A percentile compares a stretch with the other conserved stretches of the same genome.
phyloP scores from a whole-genome alignment of 2,797 vertebrate species.

The Myripristis jacobus region DNA sequence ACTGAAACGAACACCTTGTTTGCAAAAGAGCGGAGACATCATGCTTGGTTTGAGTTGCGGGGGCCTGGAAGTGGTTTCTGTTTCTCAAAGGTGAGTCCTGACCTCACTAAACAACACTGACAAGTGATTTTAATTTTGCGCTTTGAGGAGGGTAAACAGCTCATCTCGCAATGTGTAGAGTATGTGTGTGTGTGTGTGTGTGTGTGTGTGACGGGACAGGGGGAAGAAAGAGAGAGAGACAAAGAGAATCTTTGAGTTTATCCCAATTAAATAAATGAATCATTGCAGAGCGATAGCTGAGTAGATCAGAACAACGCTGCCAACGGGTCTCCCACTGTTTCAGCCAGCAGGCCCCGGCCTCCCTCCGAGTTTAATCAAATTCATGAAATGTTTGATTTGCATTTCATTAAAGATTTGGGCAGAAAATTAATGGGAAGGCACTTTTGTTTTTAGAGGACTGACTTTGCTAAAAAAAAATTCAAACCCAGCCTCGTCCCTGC shows the following conservation, averaged over 20 bases:
- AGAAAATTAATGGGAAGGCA: slow-evolving; percentile 65
- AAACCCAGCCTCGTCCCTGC: slow-evolving; percentile 49
- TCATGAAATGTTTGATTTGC: slow-evolving; percentile 77
- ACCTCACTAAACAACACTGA: slow-evolving; percentile 44
- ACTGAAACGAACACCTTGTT: no score
- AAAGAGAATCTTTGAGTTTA: slow-evolving; percentile 51
- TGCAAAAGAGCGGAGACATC: no score
- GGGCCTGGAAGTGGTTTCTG: background rate
- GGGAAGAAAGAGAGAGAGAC: slow-evolving; percentile 2
- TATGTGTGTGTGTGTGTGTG: slow-evolving; percentile 25
- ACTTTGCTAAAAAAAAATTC: slow-evolving; percentile 34
- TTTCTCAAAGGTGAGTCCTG: slow-evolving; percentile 52
- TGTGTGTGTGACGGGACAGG: slow-evolving; percentile 16
- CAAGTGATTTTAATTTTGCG: slow-evolving; percentile 19
- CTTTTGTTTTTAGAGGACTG: slow-evolving; percentile 56
- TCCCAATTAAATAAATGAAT: slow-evolving; percentile 77
- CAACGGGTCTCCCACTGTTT: slow-evolving; percentile 71
- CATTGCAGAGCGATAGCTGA: slow-evolving; percentile 61
- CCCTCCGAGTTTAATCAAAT: slow-evolving; percentile 80
- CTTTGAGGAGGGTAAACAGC: slow-evolving; percentile 55
- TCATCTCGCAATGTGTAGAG: slow-evolving; percentile 24
- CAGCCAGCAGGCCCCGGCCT: slow-evolving; percentile 69
- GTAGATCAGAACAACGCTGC: slow-evolving; percentile 62
- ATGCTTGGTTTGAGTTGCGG: no score
- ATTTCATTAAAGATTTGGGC: slow-evolving; percentile 75